Conservation (phyloP, 2,797 vertebrate species). For the Holocentrus rufus region DNA sequence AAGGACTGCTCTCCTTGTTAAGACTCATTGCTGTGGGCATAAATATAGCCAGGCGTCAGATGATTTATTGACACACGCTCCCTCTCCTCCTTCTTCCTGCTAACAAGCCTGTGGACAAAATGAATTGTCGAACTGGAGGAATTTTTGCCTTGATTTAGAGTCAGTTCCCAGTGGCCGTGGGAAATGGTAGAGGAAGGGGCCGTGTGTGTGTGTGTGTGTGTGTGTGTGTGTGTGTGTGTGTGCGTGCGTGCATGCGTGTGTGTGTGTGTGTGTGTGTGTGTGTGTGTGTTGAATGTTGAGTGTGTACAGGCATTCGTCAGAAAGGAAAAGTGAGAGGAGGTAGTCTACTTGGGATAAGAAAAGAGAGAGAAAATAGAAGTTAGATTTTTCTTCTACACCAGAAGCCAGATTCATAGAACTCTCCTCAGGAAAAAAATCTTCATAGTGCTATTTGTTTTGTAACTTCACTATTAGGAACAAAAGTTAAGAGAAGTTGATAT, state of each 20-base stretch:
- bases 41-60: constrained; percentile 74
- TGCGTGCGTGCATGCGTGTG: constrained; percentile 3
- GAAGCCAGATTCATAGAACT: constrained; percentile 9
- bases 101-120: constrained; percentile 80
- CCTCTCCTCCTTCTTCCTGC: constrained; percentile 71
- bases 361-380: constrained; percentile 2
- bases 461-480: no score
- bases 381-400: not conserved
- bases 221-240: constrained; percentile 12
- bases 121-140: constrained; percentile 76
- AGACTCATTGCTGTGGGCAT: constrained; percentile 77
- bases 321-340: constrained; percentile 1
- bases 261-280: constrained; percentile 9
- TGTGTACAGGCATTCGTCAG: not conserved
- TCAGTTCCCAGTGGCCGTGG: constrained; percentile 56
- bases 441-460: no score
- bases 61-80: constrained; percentile 80
- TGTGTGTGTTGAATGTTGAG: constrained; percentile 10
- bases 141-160: constrained; percentile 76
- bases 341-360: constrained; percentile 7
- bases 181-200: constrained; percentile 42
- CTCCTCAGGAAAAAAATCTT: not conserved
- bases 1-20: constrained; percentile 79
- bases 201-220: constrained; percentile 19
- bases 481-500: no score